Percentiles rank a stretch among this genome's conserved stretches.
Evolutionary conservation across 2,797 vertebrate species (phyloP).

Genomic region (Xenops minutus): DNA sequence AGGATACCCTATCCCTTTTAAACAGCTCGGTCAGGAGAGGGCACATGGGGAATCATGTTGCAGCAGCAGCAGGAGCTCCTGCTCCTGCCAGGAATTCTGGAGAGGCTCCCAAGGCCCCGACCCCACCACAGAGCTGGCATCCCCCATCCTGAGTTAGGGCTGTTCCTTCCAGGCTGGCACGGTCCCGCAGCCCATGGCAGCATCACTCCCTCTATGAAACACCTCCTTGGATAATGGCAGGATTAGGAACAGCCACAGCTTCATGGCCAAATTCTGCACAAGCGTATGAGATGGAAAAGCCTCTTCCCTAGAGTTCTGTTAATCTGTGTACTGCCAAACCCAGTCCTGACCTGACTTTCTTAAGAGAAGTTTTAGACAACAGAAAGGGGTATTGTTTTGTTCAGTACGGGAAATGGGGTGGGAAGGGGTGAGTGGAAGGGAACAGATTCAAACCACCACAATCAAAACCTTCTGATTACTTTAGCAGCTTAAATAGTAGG

Average conservation of each 20-base stretch:
- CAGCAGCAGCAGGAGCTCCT: neutral
- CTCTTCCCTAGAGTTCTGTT: neutral
- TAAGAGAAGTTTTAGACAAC: neutral
- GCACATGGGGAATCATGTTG: neutral
- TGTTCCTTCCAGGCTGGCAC: neutral
- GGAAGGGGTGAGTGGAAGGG: fast-evolving
- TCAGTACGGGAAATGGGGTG: fast-evolving
- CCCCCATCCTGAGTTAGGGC: neutral
- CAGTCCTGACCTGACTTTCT: no score
- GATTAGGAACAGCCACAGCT: neutral
- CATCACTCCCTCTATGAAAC: neutral
- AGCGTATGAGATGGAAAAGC: fast-evolving
- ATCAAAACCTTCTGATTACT: neutral
- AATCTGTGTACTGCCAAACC: neutral
- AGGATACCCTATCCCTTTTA: neutral
- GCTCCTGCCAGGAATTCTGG: neutral
- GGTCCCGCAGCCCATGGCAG: neutral
- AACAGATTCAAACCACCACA: neutral
- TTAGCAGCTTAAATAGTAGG: neutral
- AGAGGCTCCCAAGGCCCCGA: neutral
- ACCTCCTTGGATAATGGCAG: fast-evolving
- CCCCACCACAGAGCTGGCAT: neutral
- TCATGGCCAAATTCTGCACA: fast-evolving
- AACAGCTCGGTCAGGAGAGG: neutral
- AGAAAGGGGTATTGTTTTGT: neutral